Evolutionary conservation across 2,113 vertebrate species (phyloP).

Genomic region (Muntiacus muntjak): DNA sequence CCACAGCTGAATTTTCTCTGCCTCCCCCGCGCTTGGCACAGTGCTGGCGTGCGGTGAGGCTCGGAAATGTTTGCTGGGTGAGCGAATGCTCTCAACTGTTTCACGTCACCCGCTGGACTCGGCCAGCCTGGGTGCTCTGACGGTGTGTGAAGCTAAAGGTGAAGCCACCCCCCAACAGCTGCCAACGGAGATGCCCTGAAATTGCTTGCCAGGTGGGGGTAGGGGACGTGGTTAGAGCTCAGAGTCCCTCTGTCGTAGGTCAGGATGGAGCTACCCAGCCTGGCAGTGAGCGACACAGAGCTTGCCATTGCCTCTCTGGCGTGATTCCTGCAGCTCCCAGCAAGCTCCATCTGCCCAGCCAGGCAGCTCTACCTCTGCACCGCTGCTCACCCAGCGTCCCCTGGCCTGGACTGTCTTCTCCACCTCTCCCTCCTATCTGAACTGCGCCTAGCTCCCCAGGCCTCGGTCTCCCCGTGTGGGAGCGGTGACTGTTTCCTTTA

Average conservation of each 20-base stretch:
- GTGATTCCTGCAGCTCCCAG: neutral
- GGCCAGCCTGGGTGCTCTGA: neutral
- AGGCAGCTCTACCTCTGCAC: accelerated
- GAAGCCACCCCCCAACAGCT: neutral
- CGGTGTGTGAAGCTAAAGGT: neutral
- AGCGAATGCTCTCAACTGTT: neutral
- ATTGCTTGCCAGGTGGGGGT: neutral
- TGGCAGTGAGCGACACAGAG: neutral
- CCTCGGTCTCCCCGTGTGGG: neutral
- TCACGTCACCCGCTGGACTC: neutral
- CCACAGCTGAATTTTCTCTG: neutral
- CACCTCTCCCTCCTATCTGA: neutral
- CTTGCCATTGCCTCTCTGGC: neutral
- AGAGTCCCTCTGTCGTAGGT: neutral
- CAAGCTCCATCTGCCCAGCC: too few species aligned
- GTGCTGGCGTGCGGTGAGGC: neutral
- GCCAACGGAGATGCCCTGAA: neutral
- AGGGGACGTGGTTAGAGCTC: neutral
- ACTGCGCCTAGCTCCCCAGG: neutral
- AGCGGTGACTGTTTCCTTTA: accelerated
- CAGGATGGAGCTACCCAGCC: neutral
- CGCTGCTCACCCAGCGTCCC: accelerated
- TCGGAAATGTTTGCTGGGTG: neutral
- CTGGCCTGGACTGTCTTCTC: neutral
- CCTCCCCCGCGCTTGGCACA: neutral